phyloP scores from a whole-genome alignment of 2,113 vertebrate genomes.

The Chlorodrepanis virens region DNA sequence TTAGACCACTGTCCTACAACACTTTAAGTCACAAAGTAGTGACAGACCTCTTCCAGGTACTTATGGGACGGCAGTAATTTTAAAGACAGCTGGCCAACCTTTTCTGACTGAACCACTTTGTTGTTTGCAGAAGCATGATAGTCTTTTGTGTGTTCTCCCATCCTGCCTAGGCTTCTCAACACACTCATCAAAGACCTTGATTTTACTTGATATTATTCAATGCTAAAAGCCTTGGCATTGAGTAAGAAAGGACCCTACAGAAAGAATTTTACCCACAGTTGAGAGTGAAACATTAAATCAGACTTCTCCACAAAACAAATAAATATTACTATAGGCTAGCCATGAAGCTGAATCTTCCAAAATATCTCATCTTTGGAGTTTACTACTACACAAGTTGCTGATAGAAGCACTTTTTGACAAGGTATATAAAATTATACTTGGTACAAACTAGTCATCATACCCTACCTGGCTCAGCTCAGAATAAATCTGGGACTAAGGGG shows the following conservation, averaged over 20 bases:
- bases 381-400: not conserved
- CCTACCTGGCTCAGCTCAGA: not conserved
- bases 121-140: not conserved
- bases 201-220: too few species aligned
- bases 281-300: not conserved
- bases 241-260: not conserved
- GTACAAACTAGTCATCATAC: not conserved
- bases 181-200: not conserved
- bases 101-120: not conserved
- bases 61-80: not conserved
- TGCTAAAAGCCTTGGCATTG: not conserved
- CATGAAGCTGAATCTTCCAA: not conserved
- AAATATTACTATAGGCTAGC: not conserved
- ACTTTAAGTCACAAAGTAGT: not conserved
- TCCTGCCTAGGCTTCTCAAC: not conserved
- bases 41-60: not conserved
- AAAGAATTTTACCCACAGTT: not conserved
- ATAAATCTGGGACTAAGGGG: not conserved
- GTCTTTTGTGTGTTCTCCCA: not conserved
- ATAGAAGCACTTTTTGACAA: not conserved
- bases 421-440: not conserved
- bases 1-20: not conserved
- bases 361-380: not conserved
- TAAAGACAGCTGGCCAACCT: not conserved
- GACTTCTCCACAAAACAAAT: not conserved